Evolutionary conservation across 2,797 vertebrate genomes (phyloP).

Genomic region (Clarias fuscus): DNA sequence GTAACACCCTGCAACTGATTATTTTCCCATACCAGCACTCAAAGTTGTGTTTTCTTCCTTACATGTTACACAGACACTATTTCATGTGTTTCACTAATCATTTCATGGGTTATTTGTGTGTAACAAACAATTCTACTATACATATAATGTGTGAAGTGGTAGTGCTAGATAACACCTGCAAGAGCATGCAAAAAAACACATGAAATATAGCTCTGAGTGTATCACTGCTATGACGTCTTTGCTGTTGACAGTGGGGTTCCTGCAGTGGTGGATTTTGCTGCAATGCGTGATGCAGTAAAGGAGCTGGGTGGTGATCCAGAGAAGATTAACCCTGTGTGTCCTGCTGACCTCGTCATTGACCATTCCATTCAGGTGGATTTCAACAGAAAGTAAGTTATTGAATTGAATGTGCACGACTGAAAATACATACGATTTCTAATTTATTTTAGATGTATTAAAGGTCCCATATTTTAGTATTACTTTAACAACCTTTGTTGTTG

Average conservation of each 20-base stretch:
- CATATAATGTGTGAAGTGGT: not conserved
- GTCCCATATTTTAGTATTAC: too few species aligned
- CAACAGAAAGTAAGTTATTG: constrained; percentile 83
- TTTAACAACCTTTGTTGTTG: too few species aligned
- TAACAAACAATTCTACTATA: not conserved
- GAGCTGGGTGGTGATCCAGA: constrained; percentile 89
- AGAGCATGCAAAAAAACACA: too few species aligned
- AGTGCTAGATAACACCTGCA: too few species aligned
- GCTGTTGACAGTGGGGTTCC: constrained; percentile 83
- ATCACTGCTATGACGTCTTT: not conserved
- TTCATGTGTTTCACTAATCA: not conserved
- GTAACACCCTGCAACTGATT: not conserved
- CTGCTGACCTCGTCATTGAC: constrained; percentile 94
- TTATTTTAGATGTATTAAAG: not conserved
- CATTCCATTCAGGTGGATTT: constrained; percentile 99
- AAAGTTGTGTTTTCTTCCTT: not conserved
- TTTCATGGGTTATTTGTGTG: too few species aligned
- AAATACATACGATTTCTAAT: not conserved
- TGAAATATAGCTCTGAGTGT: not conserved
- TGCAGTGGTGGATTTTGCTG: constrained; percentile 96
- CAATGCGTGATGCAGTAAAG: constrained; percentile 95
- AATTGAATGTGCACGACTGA: not conserved
- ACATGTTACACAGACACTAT: not conserved
- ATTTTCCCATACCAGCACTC: not conserved
- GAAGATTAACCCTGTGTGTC: constrained; percentile 95